phyloP scores from a whole-genome alignment of 2,797 vertebrate genomes.

The Triplophysa yarkandensis region DNA sequence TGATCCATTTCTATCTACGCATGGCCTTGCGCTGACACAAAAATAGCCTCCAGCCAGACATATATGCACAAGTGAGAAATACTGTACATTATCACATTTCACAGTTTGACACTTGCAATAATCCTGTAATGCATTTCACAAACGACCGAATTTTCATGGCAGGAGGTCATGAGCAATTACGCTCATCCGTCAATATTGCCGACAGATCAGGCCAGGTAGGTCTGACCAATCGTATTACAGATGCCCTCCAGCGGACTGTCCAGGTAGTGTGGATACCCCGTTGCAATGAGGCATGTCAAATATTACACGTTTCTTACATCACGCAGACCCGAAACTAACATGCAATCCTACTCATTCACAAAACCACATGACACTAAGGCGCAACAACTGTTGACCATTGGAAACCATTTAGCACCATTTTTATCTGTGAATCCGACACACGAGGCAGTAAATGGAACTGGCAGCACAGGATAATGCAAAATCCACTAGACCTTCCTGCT shows the following conservation, averaged over 20 bases:
- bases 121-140: neutral
- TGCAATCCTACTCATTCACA: neutral
- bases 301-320: conserved; percentile 48
- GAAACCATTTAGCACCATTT: conserved; percentile 39
- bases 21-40: conserved; percentile 30
- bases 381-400: conserved; percentile 19
- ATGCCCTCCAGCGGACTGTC: neutral
- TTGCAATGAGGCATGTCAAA: conserved; percentile 35
- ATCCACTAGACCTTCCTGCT: conserved; percentile 30
- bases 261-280: conserved; percentile 12
- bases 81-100: conserved; percentile 12
- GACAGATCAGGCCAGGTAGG: conserved; percentile 13
- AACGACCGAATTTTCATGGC: neutral
- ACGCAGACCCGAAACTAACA: conserved; percentile 33
- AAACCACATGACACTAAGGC: conserved; percentile 13
- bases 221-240: conserved; percentile 13
- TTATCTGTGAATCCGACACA: conserved; percentile 46
- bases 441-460: conserved; percentile 28
- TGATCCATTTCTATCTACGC: conserved; percentile 49
- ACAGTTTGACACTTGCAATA: neutral
- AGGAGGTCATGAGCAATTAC: conserved; percentile 19
- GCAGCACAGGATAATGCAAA: conserved; percentile 27
- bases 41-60: conserved; percentile 10
- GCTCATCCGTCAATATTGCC: conserved; percentile 29
- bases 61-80: conserved; percentile 18